Evolutionary conservation across 2,888 invertebrate species (phyloP).

Genomic region (Congeria kusceri): DNA sequence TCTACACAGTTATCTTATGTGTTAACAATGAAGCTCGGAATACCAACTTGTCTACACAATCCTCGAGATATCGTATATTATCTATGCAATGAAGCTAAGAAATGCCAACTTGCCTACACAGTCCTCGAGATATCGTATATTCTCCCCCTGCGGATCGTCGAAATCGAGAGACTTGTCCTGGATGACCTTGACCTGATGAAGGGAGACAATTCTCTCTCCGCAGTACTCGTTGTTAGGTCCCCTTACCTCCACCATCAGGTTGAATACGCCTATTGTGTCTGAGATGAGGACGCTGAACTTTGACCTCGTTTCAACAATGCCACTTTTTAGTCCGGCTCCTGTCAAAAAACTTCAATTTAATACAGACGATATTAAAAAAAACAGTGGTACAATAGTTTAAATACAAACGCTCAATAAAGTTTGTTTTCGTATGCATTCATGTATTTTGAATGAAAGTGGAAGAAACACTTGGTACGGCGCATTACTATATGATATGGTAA

Average conservation of each 20-base stretch:
- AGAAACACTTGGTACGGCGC: no score
- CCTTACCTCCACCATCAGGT: slow-evolving; percentile 75
- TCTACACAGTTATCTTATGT: no score
- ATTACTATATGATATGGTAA: no score
- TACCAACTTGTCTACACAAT: slow-evolving; percentile 49
- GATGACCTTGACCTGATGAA: slow-evolving; percentile 60
- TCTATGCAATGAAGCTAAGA: no score
- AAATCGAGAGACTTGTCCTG: slow-evolving; percentile 37
- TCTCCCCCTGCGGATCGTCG: slow-evolving; percentile 26
- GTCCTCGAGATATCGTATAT: slow-evolving; percentile 69
- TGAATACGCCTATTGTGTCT: slow-evolving; percentile 65
- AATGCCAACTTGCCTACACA: slow-evolving; percentile 41
- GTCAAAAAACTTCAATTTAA: no score
- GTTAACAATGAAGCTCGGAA: no score
- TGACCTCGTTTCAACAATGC: slow-evolving; percentile 81
- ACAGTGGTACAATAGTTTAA: no score
- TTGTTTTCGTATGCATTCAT: no score
- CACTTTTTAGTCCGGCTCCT: slow-evolving; percentile 80
- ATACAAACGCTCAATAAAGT: no score
- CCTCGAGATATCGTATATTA: no score
- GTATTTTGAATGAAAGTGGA: no score
- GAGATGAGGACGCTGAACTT: slow-evolving; percentile 80
- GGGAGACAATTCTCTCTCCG: slow-evolving; percentile 72
- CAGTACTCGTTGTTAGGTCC: slow-evolving; percentile 79
- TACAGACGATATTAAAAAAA: no score